Percentiles rank a stretch among this genome's conserved stretches.
Conservation (phyloP, 2,888 invertebrate species). For the Drosophila infuscata region DNA sequence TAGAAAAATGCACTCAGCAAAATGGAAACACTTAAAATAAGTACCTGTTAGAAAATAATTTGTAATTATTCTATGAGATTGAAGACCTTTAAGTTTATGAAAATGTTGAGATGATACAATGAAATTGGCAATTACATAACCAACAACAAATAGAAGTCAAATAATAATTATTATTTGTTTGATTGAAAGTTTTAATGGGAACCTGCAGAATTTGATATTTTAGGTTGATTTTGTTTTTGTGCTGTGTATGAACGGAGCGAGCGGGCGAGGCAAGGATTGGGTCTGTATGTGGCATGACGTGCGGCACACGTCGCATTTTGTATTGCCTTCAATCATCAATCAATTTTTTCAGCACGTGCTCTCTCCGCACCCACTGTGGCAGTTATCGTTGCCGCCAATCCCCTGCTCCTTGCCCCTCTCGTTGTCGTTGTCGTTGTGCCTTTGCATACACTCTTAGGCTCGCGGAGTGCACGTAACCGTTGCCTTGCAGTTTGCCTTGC, state of each 20-base stretch:
- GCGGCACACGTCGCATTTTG: conserved; percentile 66
- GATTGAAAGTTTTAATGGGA: not conserved
- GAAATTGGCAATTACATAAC: not conserved
- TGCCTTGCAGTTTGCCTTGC: conserved; percentile 64
- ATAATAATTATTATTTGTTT: not conserved
- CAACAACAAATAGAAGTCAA: not conserved
- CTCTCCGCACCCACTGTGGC: conserved; percentile 32
- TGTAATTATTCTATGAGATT: not conserved
- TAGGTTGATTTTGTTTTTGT: not conserved
- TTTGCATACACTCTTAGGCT: conserved; percentile 65
- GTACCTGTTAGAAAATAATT: not conserved
- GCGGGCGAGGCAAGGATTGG: conserved; percentile 17
- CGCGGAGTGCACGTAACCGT: conserved; percentile 58
- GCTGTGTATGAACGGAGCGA: conserved; percentile 32
- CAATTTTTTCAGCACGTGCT: conserved; percentile 76
- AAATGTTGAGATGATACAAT: not conserved
- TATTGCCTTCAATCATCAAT: conserved; percentile 79
- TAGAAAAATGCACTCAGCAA: conserved; percentile 31
- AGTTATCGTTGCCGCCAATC: conserved; percentile 5
- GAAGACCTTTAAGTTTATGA: not conserved
- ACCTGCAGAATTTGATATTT: not conserved
- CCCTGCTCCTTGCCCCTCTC: conserved; percentile 10
- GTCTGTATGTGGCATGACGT: conserved; percentile 41
- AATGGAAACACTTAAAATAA: conserved; percentile 8
- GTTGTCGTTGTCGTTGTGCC: conserved; percentile 26